Percentiles rank a stretch among this genome's conserved stretches.
These are phyloP conservation scores for Chelonus insularis DNA, from an alignment of 1,140 invertebrate genomes.

Conservation along the genomic window DNA sequence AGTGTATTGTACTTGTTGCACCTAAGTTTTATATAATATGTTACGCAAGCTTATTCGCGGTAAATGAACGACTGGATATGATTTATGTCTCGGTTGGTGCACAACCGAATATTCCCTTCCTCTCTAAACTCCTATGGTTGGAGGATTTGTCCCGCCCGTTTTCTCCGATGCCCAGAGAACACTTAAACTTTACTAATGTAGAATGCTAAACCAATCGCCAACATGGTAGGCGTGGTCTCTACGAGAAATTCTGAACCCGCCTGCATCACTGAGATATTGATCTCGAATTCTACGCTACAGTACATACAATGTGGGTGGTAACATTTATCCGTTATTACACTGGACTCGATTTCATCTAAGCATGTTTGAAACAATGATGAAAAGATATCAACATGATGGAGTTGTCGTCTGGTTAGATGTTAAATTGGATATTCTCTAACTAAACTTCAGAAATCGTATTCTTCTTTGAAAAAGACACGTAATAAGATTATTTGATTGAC, in stretches of 20 bases:
- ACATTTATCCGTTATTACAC: not conserved
- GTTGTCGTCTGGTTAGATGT: not conserved
- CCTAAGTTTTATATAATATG: slow-evolving; percentile 2
- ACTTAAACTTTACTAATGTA: slow-evolving; percentile 15
- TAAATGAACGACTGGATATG: slow-evolving; percentile 48
- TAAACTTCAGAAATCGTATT: no score
- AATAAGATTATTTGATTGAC: no score
- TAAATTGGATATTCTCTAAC: not conserved
- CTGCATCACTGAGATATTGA: slow-evolving; percentile 47
- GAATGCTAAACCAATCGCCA: slow-evolving; percentile 15
- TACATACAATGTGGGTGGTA: slow-evolving; percentile 10
- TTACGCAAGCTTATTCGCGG: slow-evolving; percentile 41
- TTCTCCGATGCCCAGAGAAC: slow-evolving; percentile 34
- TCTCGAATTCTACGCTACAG: slow-evolving; percentile 34
- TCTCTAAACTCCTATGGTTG: slow-evolving; percentile 15
- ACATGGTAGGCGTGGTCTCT: slow-evolving; percentile 28
- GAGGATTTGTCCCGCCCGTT: slow-evolving; percentile 14
- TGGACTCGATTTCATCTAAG: slow-evolving; percentile 16
- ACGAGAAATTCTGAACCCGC: slow-evolving; percentile 17
- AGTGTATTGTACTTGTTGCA: not conserved
- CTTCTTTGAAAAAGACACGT: no score
- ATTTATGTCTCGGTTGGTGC: slow-evolving; percentile 42
- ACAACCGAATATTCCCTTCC: slow-evolving; percentile 24
- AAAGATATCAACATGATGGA: slow-evolving; percentile 4
- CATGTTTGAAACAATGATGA: slow-evolving; percentile 10